These are phyloP conservation scores for Microcebus murinus DNA, from an alignment of 2,113 vertebrate species.

Conservation along the genomic window DNA sequence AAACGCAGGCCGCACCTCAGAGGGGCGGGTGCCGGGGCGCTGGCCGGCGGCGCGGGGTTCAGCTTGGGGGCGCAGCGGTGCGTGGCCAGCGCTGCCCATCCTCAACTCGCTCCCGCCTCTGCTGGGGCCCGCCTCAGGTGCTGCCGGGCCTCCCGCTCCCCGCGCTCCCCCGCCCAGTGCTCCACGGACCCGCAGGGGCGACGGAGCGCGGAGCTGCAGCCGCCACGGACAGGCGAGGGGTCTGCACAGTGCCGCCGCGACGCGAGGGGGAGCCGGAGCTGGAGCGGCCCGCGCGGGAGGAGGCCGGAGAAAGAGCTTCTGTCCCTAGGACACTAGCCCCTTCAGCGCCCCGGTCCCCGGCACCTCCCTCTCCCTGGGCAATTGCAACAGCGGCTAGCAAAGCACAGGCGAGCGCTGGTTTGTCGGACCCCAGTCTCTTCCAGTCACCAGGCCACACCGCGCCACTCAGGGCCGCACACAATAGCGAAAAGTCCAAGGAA, in stretches of 20 bases:
- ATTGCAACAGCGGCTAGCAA: conserved; percentile 72
- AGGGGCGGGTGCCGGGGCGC: conserved; percentile 55
- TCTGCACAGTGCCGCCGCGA: too few species aligned
- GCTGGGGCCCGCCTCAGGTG: background rate
- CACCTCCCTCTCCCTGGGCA: conserved; percentile 32
- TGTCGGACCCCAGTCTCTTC: conserved; percentile 68
- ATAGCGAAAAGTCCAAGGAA: conserved; percentile 72
- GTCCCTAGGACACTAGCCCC: background rate
- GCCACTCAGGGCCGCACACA: conserved; percentile 64
- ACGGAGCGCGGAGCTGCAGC: conserved; percentile 46
- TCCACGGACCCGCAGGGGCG: background rate
- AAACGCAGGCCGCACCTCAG: conserved; percentile 57
- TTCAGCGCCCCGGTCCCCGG: background rate
- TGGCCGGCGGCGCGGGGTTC: conserved; percentile 45
- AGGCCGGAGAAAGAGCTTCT: conserved; percentile 21
- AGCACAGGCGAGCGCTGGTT: conserved; percentile 66
- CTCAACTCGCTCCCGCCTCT: background rate
- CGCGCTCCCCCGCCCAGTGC: background rate
- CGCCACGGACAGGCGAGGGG: background rate
- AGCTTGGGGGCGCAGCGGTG: conserved; percentile 56
- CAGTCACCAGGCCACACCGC: conserved; percentile 62
- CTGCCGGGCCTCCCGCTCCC: background rate
- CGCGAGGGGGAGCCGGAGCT: too few species aligned
- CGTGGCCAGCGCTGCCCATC: background rate
- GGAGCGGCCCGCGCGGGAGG: background rate